Evolutionary conservation across 2,113 vertebrate species (phyloP).

Genomic region (Mus pahari): DNA sequence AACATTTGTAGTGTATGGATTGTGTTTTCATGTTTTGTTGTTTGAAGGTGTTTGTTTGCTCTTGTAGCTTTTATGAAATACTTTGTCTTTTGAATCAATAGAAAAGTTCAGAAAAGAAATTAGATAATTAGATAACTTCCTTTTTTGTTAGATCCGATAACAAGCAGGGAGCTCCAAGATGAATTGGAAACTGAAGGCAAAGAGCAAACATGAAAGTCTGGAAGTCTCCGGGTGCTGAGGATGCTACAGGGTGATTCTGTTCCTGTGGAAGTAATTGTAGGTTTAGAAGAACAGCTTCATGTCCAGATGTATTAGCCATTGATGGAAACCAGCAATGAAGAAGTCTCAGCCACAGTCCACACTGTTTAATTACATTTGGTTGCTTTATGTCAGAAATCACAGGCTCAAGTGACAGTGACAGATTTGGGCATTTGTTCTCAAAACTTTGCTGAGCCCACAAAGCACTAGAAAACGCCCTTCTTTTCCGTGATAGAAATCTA

Average conservation of each 20-base stretch:
- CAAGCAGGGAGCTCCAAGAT: neutral
- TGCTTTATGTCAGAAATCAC: constrained; percentile 62
- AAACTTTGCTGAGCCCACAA: neutral
- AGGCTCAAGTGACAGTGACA: constrained; percentile 59
- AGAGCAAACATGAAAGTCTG: neutral
- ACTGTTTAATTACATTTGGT: constrained; percentile 53
- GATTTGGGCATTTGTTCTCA: neutral
- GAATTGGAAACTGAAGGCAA: neutral
- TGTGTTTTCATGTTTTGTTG: neutral
- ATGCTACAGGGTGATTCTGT: constrained; percentile 36
- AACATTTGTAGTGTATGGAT: neutral
- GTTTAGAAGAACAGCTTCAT: constrained; percentile 47
- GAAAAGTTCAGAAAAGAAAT: constrained; percentile 20
- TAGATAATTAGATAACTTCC: neutral
- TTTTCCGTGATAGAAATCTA: constrained; percentile 48
- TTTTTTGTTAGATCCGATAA: neutral
- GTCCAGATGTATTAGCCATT: constrained; percentile 55
- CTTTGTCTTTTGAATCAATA: neutral
- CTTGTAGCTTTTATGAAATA: constrained; percentile 21
- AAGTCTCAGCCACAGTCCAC: neutral
- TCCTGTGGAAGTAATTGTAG: constrained; percentile 52
- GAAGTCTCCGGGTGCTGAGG: neutral
- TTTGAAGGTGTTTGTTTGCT: neutral
- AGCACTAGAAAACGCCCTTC: constrained; percentile 40
- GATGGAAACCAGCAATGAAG: constrained; percentile 39